Percentiles rank a stretch among this genome's conserved stretches.
These are phyloP conservation scores for rabbit (Oryctolagus cuniculus) DNA, from an alignment of 2,113 vertebrate species.

Conservation along the genomic window mOryCun1.1 NC_091432.1:178002001-178002500, in stretches of 20 bases:
- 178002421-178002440: too few species aligned
- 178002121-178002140: not conserved
- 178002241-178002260: not conserved
- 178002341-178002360: too few species aligned
- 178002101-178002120: not conserved
- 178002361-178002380: too few species aligned
- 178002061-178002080: not conserved
- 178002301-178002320: too few species aligned
- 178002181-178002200: not conserved
- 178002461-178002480: too few species aligned
- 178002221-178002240: not conserved
- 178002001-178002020: not conserved
- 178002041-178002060: not conserved
- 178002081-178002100: not conserved
- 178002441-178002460: too few species aligned
- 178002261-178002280: too few species aligned
- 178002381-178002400: too few species aligned
- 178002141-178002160: not conserved
- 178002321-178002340: too few species aligned
- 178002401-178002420: too few species aligned
- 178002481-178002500: too few species aligned
- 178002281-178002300: not conserved
- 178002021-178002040: not conserved
- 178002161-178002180: not conserved
- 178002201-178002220: not conserved